Evolutionary conservation across 2,113 vertebrate species (phyloP), one percentile per base, ranked within the genome.

Genomic region (Dipodomys spectabilis): DNA sequence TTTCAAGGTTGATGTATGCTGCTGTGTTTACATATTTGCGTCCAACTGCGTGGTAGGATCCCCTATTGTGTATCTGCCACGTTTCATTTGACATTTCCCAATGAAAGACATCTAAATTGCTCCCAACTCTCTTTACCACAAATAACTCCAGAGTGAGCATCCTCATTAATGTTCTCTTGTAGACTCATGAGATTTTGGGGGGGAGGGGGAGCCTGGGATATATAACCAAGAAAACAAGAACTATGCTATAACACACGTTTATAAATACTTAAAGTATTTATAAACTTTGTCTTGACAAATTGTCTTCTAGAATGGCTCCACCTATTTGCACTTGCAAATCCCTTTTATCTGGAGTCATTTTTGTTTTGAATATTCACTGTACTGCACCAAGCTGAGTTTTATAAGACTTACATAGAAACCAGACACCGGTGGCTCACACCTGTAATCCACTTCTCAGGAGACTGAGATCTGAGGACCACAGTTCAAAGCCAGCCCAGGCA

Each of bases 41-140:
- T 85, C 77, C 89, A 73, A 19, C 28, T 60, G 28, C 87, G 83
- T 93, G 86, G 20, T 45, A 83, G 32, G 39, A 8, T 57, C 69
- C 32, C n/a, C 57, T 25, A 77, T 44, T 74, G 65, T 74, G 22
- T 44, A 67, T 57, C 74, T 79, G 71, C 44, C 71, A 44, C 71
- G 30, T 82, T 73, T 88, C 74, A 79, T 90, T 60, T 93, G 88
- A 69, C 53, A 65, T 71, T 92, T 65, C 65, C 60, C 68, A 78
- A 1, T 16, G 18, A 92, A 90, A 60, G 86, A 82, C 25, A 25
- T 64, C 72, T 72, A 78, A 68, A 93, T 69, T 39, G 69, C 83
- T 83, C 85, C 68, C 78, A 22, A 64, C 11, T 28, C 28, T 72
- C 71, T 86, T 65, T 62, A 86, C 74, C 8, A 64, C 65, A 72